Evolutionary conservation across 2,888 invertebrate species (phyloP).

Genomic region (Eilema sororculum): DNA sequence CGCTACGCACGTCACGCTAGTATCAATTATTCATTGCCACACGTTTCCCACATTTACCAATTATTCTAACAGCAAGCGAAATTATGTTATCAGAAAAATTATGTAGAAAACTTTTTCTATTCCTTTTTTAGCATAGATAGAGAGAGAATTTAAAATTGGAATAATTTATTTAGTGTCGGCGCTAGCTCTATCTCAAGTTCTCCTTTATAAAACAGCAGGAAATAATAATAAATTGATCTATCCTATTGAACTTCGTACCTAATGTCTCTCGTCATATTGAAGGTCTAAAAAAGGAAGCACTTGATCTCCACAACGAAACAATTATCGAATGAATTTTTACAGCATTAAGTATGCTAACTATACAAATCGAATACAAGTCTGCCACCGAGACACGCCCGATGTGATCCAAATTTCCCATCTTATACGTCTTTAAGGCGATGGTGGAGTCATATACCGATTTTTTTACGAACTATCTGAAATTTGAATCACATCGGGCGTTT

Average conservation of each 20-base stretch:
- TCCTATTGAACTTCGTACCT: background rate
- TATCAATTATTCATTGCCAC: constrained; percentile 46
- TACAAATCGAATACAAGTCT: too few species aligned
- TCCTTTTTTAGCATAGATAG: background rate
- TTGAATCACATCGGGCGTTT: too few species aligned
- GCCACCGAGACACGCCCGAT: too few species aligned
- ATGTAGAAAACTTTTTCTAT: constrained; percentile 36
- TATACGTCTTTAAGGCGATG: too few species aligned
- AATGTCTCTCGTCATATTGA: background rate
- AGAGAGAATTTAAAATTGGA: background rate
- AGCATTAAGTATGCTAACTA: too few species aligned
- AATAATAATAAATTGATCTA: background rate
- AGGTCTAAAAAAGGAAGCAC: background rate
- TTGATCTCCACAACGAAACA: background rate
- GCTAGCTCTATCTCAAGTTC: too few species aligned
- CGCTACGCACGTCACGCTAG: constrained; percentile 45
- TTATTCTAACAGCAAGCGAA: constrained; percentile 50
- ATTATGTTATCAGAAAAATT: constrained; percentile 52
- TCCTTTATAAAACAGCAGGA: too few species aligned
- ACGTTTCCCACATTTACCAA: constrained; percentile 59
- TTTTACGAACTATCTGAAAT: too few species aligned
- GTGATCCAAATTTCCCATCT: too few species aligned
- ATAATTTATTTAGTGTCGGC: background rate
- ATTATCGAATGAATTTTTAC: too few species aligned
- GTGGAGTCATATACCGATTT: too few species aligned